Evolutionary conservation across 92 coral and sea anemone species (phyloP), one percentile per base, ranked within the genome.

Genomic region (Parazoanthus atlanticus): DNA sequence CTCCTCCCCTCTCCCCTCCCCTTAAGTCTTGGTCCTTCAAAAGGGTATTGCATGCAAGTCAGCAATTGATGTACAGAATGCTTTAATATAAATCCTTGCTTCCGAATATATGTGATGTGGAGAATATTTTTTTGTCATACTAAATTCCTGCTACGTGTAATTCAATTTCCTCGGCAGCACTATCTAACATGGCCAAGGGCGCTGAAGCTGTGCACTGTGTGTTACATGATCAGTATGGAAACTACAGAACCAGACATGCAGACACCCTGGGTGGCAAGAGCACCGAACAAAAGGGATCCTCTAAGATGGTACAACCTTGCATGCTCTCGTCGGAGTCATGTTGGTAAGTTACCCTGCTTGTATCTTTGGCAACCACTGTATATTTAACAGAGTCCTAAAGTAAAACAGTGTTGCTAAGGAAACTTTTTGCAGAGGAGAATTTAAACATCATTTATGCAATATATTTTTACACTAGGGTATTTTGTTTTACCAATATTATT

Each of bases 121-220:
- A 19, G 65, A 56, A 56, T n/a, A n/a, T 56, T 13, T 56, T 56
- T 13, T 56, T 56, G 65, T 56, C 65, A 56, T 56, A 2, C n/a
- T 16, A 29, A 43, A 36, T 43, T 86, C 26, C 72, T 33, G 29
- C 74, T 25, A 26, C 5, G 65, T n/a, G 13, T 23, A n/a, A 54
- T 58, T 86, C 13, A 33, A 17, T 33, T 85, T 32, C 54, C 38
- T 69, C 31, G 47, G n/a, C 67, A 97, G 99, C 92, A 88, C 86
- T 97, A 91, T 87, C 85, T 94, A 25, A 91, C 97, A 4, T 97
- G 99, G 99, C 94, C 99, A 3, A 88, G 98, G 82, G 94, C 97
- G 30, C 61, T 93, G 46, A 94, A 90, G 83, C 91, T 97, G 81
- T 92, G 98, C 33, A 90, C 93, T 54, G 95, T 94, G 30, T 95